Base-by-base conservation (phyloP, 2,113 vertebrate species). In the Lota lota region DNA sequence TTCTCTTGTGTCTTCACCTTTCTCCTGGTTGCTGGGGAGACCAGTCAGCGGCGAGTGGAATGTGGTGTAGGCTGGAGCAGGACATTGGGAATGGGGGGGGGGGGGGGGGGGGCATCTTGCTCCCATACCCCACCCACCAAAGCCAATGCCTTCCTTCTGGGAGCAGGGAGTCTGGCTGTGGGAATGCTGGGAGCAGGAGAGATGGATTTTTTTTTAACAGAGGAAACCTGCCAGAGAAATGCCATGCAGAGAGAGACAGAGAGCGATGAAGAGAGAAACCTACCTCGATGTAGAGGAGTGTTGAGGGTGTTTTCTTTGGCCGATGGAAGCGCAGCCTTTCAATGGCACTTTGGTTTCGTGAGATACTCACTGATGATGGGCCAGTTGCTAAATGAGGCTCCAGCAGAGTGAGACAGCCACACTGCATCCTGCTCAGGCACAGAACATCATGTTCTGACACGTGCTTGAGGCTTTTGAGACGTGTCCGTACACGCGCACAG, bases 161-260 rank as follows among this genome's bases (percentile, higher is more conserved):
- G 81, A 19, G 21, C 85, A 79, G 88, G 84, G 88, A 88, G 88
- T 88, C 86, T 85, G 90, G 89, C 87, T 79, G 81, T 73, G 85
- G 90, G 90, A 90, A 91, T 90, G 89, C 76, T 50, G 77, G 75
- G 84, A 83, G 83, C 81, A 79, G 79, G 88, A 89, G 79, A 82
- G 83, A 74, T 4, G 91, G 88, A 88, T 91, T 92, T 92, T 90
- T 91, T 72, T 80, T n/a, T n/a, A n/a, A 75, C 70, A 76, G 86
- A 82, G 78, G 76, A 61, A 61, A 85, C 81, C 85, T 91, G 91
- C 91, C 91, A 92, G 90, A 85, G 79, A 93, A 91, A 89, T 91
- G 90, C 89, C 91, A 91, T 79, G 90, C 83, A 76, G 88, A 60
- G 86, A 88, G 40, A 47, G 40, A 47, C 7, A 11, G 40, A 14